Evolutionary conservation across 2,113 vertebrate species (phyloP), one percentile per base, ranked within the genome.

Genomic region (Entelurus aequoreus): DNA sequence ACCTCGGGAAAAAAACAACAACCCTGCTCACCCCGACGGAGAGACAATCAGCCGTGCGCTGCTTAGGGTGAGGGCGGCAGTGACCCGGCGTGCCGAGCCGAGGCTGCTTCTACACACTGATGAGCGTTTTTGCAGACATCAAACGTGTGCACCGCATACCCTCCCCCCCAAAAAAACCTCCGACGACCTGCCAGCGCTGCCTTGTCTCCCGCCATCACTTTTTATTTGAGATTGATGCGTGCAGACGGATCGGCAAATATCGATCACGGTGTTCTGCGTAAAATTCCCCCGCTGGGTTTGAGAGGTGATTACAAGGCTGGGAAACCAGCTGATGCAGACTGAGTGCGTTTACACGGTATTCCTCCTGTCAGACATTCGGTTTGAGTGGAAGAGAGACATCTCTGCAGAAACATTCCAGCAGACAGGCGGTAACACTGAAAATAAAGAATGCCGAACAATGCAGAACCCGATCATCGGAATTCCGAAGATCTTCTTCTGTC

Each of bases 51-150:
- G 83, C 73, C 75, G 57, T 76, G 79, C 56, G 19, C 77, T 67
- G 81, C 76, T 68, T 74, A 6, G 73, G 86, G 86, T 80, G 88
- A 83, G 77, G 78, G 66, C 62, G 28, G 79, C 71, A 42, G 68
- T 86, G 84, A 87, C 85, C 82, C 50, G 72, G 72, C 62, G 74
- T 77, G 83, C 84, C 69, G 65, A 74, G 79, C 74, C 66, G 76
- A 86, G 71, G 70, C 73, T 65, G 50, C 36, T 77, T 76, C 84
- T 62, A 73, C 83, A 84, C 78, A 84, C 84, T 87, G 87, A 90
- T 84, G 86, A 88, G 86, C 16, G 61, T 80, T 82, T 83, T 80
- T 78, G 53, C 86, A 86, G 80, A 89, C 86, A 90, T 90, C 89
- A 89, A 86, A 89, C 81, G 71, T 71, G 68, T 71, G 68, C 44